These are phyloP conservation scores for Pagrus major DNA, from an alignment of 2,113 vertebrate species.

Conservation along the genomic window DNA sequence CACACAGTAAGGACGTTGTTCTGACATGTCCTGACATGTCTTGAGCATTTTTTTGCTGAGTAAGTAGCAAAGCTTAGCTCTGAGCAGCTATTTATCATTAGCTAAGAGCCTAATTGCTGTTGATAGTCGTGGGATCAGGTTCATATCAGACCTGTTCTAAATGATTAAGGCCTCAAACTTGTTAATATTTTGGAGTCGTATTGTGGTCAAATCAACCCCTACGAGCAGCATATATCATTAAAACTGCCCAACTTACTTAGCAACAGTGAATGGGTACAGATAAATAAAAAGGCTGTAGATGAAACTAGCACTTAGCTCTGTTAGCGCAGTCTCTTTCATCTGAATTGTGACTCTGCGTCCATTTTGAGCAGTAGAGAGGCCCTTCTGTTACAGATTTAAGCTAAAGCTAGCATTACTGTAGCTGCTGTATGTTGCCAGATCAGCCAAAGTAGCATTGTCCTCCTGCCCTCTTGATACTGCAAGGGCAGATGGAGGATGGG, in stretches of 20 bases:
- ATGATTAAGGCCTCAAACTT: not conserved
- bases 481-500: constrained; percentile 66
- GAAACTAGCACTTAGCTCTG: not conserved
- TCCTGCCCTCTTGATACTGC: constrained; percentile 56
- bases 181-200: not conserved
- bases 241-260: not conserved
- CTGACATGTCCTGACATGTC: constrained; percentile 65
- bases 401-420: constrained; percentile 21
- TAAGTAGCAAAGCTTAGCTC: constrained; percentile 21
- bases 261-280: not conserved
- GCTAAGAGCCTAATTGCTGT: constrained; percentile 31
- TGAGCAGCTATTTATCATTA: constrained; percentile 8
- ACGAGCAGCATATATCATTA: not conserved
- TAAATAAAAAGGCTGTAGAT: not conserved
- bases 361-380: constrained; percentile 27
- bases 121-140: constrained; percentile 2
- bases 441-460: constrained; percentile 70
- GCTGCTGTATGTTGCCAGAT: constrained; percentile 43
- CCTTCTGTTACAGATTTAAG: constrained; percentile 36
- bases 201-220: not conserved
- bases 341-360: constrained; percentile 12
- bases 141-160: constrained; percentile 2
- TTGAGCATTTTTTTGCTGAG: constrained; percentile 15
- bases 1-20: constrained; percentile 44
- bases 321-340: not conserved